Base-by-base conservation (phyloP, 2,113 vertebrate species). In the Tachuris rubrigastra region DNA sequence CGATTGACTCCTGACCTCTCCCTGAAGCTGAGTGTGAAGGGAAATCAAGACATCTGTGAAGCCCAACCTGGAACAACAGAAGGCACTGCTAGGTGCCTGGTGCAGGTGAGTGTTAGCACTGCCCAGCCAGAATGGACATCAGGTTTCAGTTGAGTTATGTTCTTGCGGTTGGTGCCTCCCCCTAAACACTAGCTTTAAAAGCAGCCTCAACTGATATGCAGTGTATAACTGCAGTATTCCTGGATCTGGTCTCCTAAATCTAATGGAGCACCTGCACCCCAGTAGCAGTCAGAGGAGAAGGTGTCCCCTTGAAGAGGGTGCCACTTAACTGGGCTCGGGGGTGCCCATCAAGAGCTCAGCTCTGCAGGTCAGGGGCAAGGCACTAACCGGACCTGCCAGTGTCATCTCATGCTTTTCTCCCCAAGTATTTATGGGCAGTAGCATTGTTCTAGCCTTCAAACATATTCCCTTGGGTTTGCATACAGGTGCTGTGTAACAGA, bases 81-180 rank as follows among this genome's bases (percentile, higher is more conserved):
- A 56, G 24, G 63, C 44, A 30, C 47, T 3, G 7, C 42, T 62
- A 31, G 3, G 14, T 58, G 50, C n/a, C 25, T 42, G 65, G 8
- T 67, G 37, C 7, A 2, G 6, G 4, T 13, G 25, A 49, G 8
- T 47, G 21, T 47, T 37, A 59, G 90, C 72, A 19, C 49, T 39
- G 49, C 53, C 18, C 18, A 4, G 8, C 1, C 1, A 37, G n/a
- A 76, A 41, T 2, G 15, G 28, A 69, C 50, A 62, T 27, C 3
- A 2, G 30, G 23, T 68, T 86, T 60, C 56, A 75, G 72, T 39
- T 7, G 12, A 69, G 41, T 47, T 84, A 30, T 0, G 0, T 56
- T 74, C 37, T 53, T 16, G 8, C 0, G 0, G 25, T 8, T 62
- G 59, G 25, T 71, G 46, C 42, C 65, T 75, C 65, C 47, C 27